Conservation (phyloP, 2,888 invertebrate species). For the Trisateles emortualis region DNA sequence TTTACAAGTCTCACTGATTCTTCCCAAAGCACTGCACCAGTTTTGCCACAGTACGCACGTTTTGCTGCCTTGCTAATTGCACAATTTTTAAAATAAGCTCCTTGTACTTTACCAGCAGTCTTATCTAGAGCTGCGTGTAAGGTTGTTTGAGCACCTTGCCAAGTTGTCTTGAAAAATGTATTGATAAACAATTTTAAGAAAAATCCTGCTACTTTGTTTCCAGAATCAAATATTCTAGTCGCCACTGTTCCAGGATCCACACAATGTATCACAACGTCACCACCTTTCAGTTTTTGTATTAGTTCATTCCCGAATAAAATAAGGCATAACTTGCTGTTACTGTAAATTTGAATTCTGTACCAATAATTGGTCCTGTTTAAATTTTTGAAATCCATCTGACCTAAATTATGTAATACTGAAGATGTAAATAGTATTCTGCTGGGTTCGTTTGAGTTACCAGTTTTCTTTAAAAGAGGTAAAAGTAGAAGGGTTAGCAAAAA, state of each 20-base stretch:
- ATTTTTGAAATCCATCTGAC: constrained; percentile 89
- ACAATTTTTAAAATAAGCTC: constrained; percentile 91
- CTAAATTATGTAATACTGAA: constrained; percentile 89
- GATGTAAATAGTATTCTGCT: constrained; percentile 92
- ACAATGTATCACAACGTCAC: constrained; percentile 91
- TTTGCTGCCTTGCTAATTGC: constrained; percentile 83
- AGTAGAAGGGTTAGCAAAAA: constrained; percentile 95
- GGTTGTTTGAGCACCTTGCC: constrained; percentile 92
- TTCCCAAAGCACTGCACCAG: constrained; percentile 37
- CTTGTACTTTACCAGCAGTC: constrained; percentile 84
- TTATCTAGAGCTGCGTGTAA: constrained; percentile 87
- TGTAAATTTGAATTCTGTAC: constrained; percentile 80
- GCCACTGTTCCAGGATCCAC: constrained; percentile 94
- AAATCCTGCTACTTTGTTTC: constrained; percentile 70
- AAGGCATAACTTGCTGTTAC: constrained; percentile 89
- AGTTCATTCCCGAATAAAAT: constrained; percentile 90
- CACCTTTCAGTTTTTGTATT: constrained; percentile 86
- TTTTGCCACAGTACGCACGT: constrained; percentile 85
- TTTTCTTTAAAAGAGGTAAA: constrained; percentile 90
- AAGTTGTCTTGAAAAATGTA: constrained; percentile 88
- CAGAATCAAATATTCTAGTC: constrained; percentile 89
- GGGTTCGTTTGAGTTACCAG: constrained; percentile 79
- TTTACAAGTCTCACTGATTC: constrained; percentile 78
- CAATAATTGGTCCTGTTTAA: constrained; percentile 82
- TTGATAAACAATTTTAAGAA: constrained; percentile 83